Conservation (phyloP, 2,797 vertebrate species). For the Pseudomugil gertrudae region DNA sequence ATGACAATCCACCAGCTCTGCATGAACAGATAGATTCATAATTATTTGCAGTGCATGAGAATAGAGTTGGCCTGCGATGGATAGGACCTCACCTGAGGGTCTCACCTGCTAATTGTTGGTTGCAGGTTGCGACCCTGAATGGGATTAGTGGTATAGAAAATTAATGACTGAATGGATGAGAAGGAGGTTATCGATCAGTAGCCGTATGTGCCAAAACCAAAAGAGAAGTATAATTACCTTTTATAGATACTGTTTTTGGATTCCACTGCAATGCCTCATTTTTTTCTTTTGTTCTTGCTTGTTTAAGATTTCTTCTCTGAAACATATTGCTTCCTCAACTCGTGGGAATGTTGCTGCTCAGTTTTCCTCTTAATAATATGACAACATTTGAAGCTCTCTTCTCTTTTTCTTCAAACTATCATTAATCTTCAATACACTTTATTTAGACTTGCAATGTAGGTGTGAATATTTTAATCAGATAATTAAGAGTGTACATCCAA, state of each 20-base stretch:
- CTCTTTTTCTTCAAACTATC: background rate
- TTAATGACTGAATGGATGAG: no score
- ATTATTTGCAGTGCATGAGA: no score
- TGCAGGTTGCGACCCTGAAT: no score
- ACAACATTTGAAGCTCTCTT: background rate
- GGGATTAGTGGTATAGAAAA: no score
- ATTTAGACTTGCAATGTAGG: no score
- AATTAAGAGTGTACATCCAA: no score
- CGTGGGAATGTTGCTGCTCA: background rate
- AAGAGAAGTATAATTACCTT: background rate
- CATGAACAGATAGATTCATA: no score
- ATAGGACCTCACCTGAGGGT: no score
- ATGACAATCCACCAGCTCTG: background rate
- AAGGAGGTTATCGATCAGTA: no score
- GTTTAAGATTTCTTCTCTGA: background rate
- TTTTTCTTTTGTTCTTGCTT: background rate
- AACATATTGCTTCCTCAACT: background rate
- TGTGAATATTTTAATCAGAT: no score
- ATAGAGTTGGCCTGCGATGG: no score
- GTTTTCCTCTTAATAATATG: background rate
- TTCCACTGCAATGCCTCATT: background rate
- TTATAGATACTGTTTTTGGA: background rate
- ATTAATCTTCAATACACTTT: background rate
- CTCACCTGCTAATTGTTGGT: no score
- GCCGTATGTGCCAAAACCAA: background rate